phyloP scores from a whole-genome alignment of 1,140 invertebrate genomes.

The Monochamus saltuarius region DNA sequence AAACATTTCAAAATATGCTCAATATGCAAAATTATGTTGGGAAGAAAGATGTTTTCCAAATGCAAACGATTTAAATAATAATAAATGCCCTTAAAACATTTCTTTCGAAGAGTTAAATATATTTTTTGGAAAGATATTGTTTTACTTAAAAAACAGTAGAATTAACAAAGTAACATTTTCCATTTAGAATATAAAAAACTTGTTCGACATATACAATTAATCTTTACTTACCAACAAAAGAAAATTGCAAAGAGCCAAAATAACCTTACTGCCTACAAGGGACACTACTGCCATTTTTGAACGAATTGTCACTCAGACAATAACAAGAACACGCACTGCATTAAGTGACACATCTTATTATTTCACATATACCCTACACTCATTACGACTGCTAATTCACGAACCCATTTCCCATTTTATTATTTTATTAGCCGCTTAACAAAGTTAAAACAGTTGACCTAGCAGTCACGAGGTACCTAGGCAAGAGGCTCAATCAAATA shows the following conservation, averaged over 20 bases:
- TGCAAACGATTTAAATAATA: too few relatives aligned
- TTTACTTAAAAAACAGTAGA: too few relatives aligned
- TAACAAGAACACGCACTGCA: slow-evolving; percentile 1
- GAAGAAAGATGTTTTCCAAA: too few relatives aligned
- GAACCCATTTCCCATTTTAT: slow-evolving; percentile 18
- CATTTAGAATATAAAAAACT: background rate
- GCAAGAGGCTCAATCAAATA: background rate
- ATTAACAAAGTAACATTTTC: background rate
- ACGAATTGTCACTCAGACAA: slow-evolving; percentile 7
- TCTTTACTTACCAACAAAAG: slow-evolving; percentile 21
- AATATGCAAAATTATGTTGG: too few relatives aligned
- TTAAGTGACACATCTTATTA: slow-evolving; percentile 13
- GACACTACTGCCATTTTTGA: slow-evolving; percentile 38
- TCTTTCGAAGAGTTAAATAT: too few relatives aligned
- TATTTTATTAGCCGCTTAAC: slow-evolving; percentile 10
- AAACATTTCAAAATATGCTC: too few relatives aligned
- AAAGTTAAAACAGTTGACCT: slow-evolving; percentile 1
- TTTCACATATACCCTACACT: slow-evolving; percentile 10
- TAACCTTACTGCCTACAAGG: slow-evolving; percentile 41
- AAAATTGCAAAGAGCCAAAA: slow-evolving; percentile 39
- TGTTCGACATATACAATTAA: background rate
- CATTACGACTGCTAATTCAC: slow-evolving; percentile 16
- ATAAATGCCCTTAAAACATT: too few relatives aligned
- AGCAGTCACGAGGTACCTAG: background rate
- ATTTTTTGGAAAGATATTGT: too few relatives aligned